Evolutionary conservation across 1,140 invertebrate genomes (phyloP).

Genomic region (Protaetia brevitarsis): DNA sequence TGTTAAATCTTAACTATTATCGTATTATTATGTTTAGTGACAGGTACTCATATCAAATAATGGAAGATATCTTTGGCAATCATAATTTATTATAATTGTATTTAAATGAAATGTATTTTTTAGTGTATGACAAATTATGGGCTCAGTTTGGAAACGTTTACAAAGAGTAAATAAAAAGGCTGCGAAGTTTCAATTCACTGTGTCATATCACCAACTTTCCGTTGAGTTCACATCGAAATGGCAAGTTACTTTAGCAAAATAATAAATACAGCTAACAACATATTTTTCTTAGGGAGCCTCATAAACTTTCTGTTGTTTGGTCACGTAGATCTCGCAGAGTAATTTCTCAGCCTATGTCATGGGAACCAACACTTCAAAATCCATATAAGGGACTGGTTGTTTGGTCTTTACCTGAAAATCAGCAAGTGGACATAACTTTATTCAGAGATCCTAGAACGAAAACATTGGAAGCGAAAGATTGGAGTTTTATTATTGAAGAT

Average conservation of each 20-base stretch:
- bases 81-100: conserved; percentile 19
- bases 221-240: conserved; percentile 93
- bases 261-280: not conserved
- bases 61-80: conserved; percentile 1
- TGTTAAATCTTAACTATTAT: too few relatives aligned
- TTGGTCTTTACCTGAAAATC: conserved; percentile 93
- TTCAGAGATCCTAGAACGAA: conserved; percentile 86
- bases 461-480: conserved; percentile 95
- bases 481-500: conserved; percentile 94
- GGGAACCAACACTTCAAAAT: conserved; percentile 90
- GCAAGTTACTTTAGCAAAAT: conserved; percentile 58
- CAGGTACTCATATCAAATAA: too few relatives aligned
- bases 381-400: conserved; percentile 76
- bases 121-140: conserved; percentile 59
- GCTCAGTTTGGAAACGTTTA: conserved; percentile 93
- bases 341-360: conserved; percentile 72
- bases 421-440: conserved; percentile 80
- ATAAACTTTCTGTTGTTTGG: conserved; percentile 83
- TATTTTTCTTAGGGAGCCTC: conserved; percentile 69
- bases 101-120: conserved; percentile 36
- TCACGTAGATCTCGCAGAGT: conserved; percentile 83
- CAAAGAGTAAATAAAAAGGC: conserved; percentile 95
- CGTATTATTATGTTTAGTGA: too few relatives aligned
- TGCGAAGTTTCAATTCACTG: conserved; percentile 94
- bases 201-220: conserved; percentile 89